phyloP scores from a whole-genome alignment of 2,888 invertebrate genomes.

The Sacculina carcini region DNA sequence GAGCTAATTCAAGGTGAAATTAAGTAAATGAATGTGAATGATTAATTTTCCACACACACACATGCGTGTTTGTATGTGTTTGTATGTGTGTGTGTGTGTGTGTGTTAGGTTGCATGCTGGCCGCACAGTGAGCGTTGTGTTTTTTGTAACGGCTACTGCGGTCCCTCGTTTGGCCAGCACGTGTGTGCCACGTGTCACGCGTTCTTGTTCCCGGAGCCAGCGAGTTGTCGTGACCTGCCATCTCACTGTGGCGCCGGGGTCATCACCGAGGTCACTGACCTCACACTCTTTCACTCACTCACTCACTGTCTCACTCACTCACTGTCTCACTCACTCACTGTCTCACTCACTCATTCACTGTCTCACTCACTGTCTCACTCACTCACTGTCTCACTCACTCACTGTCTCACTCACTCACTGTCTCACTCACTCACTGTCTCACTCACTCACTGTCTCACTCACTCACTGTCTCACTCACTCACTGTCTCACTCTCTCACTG shows the following conservation, averaged over 20 bases:
- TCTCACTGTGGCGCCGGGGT: neutral
- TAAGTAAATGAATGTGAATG: too few species aligned
- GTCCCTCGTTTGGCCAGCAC: conserved; percentile 67
- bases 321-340: neutral
- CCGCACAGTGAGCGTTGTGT: conserved; percentile 32
- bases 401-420: neutral
- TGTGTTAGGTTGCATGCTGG: too few species aligned
- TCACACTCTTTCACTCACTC: neutral
- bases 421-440: neutral
- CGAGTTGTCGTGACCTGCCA: too few species aligned
- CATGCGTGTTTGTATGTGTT: too few species aligned
- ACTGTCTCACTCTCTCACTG: neutral
- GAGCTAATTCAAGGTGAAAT: too few species aligned
- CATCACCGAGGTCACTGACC: neutral
- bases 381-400: neutral
- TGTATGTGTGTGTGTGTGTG: too few species aligned
- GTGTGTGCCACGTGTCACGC: conserved; percentile 75
- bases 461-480: neutral
- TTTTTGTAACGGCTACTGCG: conserved; percentile 69
- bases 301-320: neutral
- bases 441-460: neutral
- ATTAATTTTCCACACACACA: too few species aligned
- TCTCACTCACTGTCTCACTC: neutral
- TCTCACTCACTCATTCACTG: neutral
- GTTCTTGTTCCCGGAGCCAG: conserved; percentile 60